A percentile compares a stretch with the other conserved stretches of the same genome.
These are phyloP conservation scores for Apeltes quadracus DNA, from an alignment of 2,113 vertebrate species.

Conservation along the genomic window DNA sequence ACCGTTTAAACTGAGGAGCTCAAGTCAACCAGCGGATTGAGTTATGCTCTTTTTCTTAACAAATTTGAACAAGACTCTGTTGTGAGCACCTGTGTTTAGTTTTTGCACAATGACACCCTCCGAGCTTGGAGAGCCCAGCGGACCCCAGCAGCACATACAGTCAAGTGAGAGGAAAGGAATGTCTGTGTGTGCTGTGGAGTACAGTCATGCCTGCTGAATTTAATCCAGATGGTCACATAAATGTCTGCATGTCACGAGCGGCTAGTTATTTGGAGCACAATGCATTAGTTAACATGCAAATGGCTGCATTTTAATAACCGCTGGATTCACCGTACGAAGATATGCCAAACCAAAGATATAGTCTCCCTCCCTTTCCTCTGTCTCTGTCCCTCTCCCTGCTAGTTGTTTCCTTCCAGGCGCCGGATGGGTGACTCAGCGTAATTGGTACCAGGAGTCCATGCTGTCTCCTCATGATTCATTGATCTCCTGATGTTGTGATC, in stretches of 20 bases:
- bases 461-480: conserved; percentile 32
- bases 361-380: conserved; percentile 12
- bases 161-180: conserved; percentile 15
- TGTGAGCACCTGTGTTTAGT: conserved; percentile 10
- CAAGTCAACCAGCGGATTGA: conserved; percentile 3
- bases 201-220: conserved; percentile 47
- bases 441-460: conserved; percentile 35
- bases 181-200: conserved; percentile 20
- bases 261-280: conserved; percentile 20
- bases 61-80: conserved; percentile 11
- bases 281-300: conserved; percentile 36
- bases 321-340: conserved; percentile 21
- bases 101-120: conserved; percentile 44
- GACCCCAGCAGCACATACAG: conserved; percentile 49
- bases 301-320: conserved; percentile 5
- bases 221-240: conserved; percentile 58
- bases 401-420: conserved; percentile 34
- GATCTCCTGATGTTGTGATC: conserved; percentile 45
- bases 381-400: conserved; percentile 14
- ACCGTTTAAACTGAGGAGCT: conserved; percentile 2
- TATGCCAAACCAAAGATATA: conserved; percentile 13
- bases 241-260: conserved; percentile 20
- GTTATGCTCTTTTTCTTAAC: conserved; percentile 11
- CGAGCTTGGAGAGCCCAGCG: conserved; percentile 53
- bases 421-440: conserved; percentile 58